Conservation (phyloP, 2,888 invertebrate genomes). For the Apodemia zela region DNA sequence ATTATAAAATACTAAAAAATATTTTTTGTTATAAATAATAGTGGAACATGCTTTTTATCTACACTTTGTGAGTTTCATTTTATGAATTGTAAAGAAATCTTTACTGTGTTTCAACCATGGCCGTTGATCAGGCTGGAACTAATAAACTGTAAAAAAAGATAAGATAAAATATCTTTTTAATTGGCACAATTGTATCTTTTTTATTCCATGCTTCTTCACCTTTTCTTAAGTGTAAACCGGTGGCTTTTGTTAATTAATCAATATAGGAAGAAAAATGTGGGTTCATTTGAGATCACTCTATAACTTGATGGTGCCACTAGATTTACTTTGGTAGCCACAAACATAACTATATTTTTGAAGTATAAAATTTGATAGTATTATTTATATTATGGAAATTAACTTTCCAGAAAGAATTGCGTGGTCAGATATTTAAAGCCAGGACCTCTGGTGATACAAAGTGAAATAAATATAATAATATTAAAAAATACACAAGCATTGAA, state of each 20-base stretch:
- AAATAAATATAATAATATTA: no score
- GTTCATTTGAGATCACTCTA: no score
- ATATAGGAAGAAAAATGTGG: no score
- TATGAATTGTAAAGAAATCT: slow-evolving; percentile 24
- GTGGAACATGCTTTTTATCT: slow-evolving; percentile 72
- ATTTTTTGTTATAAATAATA: slow-evolving; percentile 64
- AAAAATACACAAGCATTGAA: no score
- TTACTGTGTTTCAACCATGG: slow-evolving; percentile 9
- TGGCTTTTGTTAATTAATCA: not conserved
- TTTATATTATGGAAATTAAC: no score
- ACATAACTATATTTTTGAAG: no score
- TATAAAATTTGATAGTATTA: no score
- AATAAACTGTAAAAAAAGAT: slow-evolving; percentile 15
- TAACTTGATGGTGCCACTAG: no score
- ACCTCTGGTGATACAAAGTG: no score
- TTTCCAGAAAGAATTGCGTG: no score
- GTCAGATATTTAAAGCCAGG: no score
- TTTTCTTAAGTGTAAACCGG: not conserved
- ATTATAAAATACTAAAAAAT: slow-evolving; percentile 50
- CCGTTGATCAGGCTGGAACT: slow-evolving; percentile 12
- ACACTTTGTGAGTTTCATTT: slow-evolving; percentile 55
- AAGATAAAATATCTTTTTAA: slow-evolving; percentile 19
- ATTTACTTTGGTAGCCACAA: no score
- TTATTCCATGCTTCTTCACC: not conserved
- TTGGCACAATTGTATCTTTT: slow-evolving; percentile 20